Percentiles rank a stretch among this genome's conserved stretches.
Evolutionary conservation across 2,797 vertebrate genomes (phyloP).

Genomic region (Anas acuta): DNA sequence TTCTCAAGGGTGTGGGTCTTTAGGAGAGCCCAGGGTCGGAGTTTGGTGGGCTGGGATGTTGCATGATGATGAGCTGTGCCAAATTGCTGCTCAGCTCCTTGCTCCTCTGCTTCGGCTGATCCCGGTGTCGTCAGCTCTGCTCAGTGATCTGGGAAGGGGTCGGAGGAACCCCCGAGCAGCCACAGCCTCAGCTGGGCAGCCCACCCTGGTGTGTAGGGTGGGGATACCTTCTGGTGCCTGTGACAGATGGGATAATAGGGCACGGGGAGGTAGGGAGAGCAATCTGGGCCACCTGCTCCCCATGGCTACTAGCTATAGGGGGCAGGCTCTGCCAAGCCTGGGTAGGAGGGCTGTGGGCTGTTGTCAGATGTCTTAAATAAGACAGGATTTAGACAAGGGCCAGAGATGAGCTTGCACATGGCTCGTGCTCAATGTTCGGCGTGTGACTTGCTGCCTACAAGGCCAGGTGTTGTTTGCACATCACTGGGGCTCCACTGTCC

Average conservation of each 20-base stretch:
- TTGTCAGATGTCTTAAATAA: neutral
- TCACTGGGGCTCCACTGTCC: slow-evolving; percentile 37
- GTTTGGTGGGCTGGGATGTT: neutral
- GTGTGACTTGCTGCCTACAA: slow-evolving; percentile 48
- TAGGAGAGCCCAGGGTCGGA: neutral
- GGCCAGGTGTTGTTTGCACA: slow-evolving; percentile 20
- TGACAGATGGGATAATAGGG: neutral
- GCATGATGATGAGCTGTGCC: neutral
- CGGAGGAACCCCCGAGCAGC: neutral
- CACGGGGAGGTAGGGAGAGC: neutral
- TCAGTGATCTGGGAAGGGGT: neutral
- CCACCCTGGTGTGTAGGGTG: neutral
- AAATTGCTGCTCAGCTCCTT: neutral
- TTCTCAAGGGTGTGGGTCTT: neutral
- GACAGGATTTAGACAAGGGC: neutral
- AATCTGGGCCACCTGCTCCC: slow-evolving; percentile 14
- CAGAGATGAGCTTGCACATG: slow-evolving; percentile 45
- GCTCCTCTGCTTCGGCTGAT: neutral
- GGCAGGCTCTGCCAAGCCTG: neutral
- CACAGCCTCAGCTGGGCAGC: neutral
- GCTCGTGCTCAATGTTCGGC: neutral
- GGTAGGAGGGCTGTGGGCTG: neutral
- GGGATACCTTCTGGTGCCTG: neutral
- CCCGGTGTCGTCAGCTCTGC: neutral
- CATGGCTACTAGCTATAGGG: neutral